phyloP scores from a whole-genome alignment of 2,888 invertebrate genomes.

The Campoplex nolae region DNA sequence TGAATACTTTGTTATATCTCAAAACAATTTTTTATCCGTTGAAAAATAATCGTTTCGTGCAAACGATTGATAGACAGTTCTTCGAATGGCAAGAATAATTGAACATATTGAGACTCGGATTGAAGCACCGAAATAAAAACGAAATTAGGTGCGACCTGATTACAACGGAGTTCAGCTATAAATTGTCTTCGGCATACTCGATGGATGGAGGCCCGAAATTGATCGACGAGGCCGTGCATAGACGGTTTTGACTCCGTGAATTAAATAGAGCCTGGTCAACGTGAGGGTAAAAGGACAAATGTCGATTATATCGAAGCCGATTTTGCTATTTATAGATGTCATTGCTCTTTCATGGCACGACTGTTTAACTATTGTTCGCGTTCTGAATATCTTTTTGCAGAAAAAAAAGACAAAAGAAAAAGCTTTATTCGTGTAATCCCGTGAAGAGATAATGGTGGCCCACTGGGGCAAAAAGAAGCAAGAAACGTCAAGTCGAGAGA shows the following conservation, averaged over 20 bases:
- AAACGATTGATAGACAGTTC: neutral
- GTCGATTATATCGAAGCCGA: slow-evolving; percentile 35
- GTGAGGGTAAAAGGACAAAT: slow-evolving; percentile 36
- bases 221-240: neutral
- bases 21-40: neutral
- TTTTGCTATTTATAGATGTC: neutral
- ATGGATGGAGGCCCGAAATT: neutral
- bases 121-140: neutral
- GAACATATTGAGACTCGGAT: neutral
- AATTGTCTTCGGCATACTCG: neutral
- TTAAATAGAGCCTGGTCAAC: neutral
- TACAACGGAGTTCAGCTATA: neutral
- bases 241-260: slow-evolving; percentile 16
- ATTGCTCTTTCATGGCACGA: neutral
- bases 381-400: neutral
- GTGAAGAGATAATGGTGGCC: slow-evolving; percentile 58
- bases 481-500: slow-evolving; percentile 42
- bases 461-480: neutral
- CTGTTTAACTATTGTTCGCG: slow-evolving; percentile 8
- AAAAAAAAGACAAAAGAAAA: neutral
- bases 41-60: neutral
- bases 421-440: slow-evolving; percentile 1
- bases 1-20: no score
- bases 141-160: neutral
- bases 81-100: neutral